Evolutionary conservation across 2,113 vertebrate species (phyloP).

Genomic region (Casuarius casuarius): DNA sequence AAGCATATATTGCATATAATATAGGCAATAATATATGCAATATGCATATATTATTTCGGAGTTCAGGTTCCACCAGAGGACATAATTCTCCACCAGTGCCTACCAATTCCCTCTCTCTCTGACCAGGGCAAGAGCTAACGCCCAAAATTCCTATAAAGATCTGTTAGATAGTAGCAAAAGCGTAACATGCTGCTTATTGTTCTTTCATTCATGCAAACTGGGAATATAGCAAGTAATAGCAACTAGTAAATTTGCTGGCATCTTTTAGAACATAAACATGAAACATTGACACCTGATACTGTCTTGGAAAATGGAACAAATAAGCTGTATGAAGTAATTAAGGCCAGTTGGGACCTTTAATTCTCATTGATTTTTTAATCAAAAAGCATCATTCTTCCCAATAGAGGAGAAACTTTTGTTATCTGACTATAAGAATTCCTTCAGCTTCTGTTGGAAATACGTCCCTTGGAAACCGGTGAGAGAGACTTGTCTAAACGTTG

Average conservation of each 20-base stretch:
- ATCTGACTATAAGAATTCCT: not conserved
- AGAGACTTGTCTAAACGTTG: not conserved
- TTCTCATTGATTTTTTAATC: not conserved
- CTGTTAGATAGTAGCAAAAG: not conserved
- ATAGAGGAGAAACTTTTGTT: not conserved
- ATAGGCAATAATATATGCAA: too few relatives aligned
- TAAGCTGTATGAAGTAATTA: not conserved
- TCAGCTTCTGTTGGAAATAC: not conserved
- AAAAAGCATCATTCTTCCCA: not conserved
- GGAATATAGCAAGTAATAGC: not conserved
- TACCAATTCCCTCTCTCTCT: not conserved
- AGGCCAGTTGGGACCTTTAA: not conserved
- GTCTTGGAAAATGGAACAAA: not conserved
- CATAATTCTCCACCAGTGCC: not conserved
- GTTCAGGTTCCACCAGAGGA: not conserved
- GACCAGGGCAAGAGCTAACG: not conserved
- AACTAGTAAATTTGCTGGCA: not conserved
- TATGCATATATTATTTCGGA: not conserved
- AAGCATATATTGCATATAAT: not conserved
- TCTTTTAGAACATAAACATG: not conserved
- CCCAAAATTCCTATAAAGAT: not conserved
- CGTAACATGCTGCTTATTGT: not conserved
- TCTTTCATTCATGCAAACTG: not conserved
- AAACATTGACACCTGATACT: not conserved
- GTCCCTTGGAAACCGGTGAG: not conserved